These are phyloP conservation scores for Macheiramphus alcinus DNA, from an alignment of 2,113 vertebrate species.

Conservation along the genomic window DNA sequence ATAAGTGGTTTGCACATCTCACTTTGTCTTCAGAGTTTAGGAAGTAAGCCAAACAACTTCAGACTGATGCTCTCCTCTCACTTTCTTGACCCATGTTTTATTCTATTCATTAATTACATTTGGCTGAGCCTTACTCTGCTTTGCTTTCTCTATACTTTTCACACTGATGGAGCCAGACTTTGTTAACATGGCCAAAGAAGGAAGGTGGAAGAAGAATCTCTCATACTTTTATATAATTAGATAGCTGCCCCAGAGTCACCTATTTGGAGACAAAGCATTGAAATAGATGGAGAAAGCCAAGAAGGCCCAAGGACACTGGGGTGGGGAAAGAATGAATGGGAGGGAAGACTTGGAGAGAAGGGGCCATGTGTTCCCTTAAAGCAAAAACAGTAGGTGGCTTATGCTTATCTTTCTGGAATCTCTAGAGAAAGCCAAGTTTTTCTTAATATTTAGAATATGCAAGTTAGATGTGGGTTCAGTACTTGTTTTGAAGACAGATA, in stretches of 20 bases:
- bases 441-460: neutral
- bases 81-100: neutral
- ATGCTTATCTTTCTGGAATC: neutral
- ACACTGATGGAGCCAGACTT: neutral
- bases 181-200: neutral
- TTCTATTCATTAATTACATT: neutral
- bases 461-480: neutral
- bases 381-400: neutral
- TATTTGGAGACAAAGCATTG: neutral
- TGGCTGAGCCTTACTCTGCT: neutral
- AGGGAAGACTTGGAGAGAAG: neutral
- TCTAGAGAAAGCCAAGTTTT: neutral
- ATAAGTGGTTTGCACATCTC: neutral
- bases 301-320: neutral
- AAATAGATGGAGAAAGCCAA: neutral
- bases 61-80: neutral
- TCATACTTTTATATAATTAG: neutral
- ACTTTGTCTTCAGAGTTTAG: neutral
- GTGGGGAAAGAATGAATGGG: neutral
- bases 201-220: neutral
- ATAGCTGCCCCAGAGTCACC: neutral
- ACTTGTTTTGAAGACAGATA: neutral
- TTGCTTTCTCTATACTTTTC: neutral
- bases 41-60: neutral
- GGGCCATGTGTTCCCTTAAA: neutral